Evolutionary conservation across 1,140 invertebrate species (phyloP).

Genomic region (honey bee (Apis mellifera)): DNA sequence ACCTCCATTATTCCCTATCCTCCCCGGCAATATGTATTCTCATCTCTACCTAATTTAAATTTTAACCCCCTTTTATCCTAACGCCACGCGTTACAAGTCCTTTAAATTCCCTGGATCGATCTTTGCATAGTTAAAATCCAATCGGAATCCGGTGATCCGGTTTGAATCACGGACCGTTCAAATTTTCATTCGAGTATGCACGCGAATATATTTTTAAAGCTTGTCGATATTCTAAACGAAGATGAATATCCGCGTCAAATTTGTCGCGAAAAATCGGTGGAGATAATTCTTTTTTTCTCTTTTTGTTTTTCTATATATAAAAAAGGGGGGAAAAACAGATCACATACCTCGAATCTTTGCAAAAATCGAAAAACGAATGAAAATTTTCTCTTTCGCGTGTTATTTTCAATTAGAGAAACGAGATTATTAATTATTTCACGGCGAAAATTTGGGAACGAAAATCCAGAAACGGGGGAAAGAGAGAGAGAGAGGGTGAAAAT

Average conservation of each 20-base stretch:
- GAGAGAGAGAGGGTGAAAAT: neutral
- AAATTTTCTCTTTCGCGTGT: neutral
- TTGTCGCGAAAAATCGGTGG: neutral
- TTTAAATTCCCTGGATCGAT: neutral
- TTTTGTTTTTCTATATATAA: no score
- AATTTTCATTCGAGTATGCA: neutral
- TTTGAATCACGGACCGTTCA: neutral
- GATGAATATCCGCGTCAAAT: neutral
- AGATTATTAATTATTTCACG: no score
- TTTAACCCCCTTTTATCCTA: neutral
- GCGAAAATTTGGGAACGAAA: no score
- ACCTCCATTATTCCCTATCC: neutral
- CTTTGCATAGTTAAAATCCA: neutral
- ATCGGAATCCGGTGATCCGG: neutral
- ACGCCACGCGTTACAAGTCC: neutral
- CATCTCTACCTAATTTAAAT: neutral
- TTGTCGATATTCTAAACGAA: conserved; percentile 2
- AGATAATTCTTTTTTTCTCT: neutral
- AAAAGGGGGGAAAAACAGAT: no score
- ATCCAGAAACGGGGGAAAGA: no score
- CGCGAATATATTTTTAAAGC: neutral
- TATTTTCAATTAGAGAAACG: neutral
- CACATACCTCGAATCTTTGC: neutral
- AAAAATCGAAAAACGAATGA: neutral
- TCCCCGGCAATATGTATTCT: no score